Conservation (phyloP, 2,888 invertebrate genomes). For the Pachymerium ferrugineum region DNA sequence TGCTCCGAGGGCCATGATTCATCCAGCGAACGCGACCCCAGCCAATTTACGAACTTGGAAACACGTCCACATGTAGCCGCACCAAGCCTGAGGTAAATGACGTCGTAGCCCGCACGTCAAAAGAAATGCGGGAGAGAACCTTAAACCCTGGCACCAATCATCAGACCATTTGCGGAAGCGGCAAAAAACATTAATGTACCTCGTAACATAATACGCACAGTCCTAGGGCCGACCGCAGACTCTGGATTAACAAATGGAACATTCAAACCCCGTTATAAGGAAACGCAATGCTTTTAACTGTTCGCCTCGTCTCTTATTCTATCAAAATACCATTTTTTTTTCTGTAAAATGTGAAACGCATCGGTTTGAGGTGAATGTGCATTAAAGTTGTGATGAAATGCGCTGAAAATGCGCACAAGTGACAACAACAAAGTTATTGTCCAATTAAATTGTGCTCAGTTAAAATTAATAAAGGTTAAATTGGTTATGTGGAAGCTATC, state of each 20-base stretch:
- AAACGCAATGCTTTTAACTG: not conserved
- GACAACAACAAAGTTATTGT: no score
- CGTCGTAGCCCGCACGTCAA: not conserved
- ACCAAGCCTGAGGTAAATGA: not conserved
- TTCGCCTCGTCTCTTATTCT: not conserved
- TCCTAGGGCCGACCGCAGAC: conserved; percentile 23
- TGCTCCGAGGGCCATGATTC: not conserved
- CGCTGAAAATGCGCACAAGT: no score
- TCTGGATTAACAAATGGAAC: conserved; percentile 25
- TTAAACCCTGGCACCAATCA: conserved; percentile 25
- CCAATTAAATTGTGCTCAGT: no score
- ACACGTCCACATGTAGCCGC: not conserved
- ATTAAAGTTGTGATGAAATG: no score
- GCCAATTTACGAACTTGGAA: not conserved
- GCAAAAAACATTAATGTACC: conserved; percentile 30
- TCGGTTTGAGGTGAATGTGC: no score
- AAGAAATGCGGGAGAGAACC: not conserved
- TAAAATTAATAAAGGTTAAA: no score
- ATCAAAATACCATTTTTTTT: no score
- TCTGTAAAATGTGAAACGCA: no score
- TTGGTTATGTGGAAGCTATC: no score
- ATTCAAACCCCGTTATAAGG: not conserved
- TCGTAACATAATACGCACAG: conserved; percentile 18
- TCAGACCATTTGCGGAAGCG: conserved; percentile 27
- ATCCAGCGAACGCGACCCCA: not conserved